phyloP scores from a whole-genome alignment of 2,888 invertebrate genomes.

The Acronicta aceris region DNA sequence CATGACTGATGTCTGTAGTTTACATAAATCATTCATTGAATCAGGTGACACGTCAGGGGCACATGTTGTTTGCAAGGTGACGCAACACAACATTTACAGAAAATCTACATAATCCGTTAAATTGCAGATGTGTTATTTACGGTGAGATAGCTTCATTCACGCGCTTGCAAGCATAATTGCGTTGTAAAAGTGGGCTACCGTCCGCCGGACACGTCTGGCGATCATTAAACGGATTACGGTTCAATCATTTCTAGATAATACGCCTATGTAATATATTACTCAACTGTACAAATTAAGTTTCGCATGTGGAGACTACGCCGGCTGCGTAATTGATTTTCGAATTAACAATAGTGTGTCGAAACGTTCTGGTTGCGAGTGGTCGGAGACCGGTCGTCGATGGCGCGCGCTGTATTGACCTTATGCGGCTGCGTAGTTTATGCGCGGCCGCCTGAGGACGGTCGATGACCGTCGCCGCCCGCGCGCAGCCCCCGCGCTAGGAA shows the following conservation, averaged over 20 bases:
- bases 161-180: conserved; percentile 39
- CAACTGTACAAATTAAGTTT: conserved; percentile 78
- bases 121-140: conserved; percentile 36
- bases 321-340: conserved; percentile 79
- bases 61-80: conserved; percentile 43
- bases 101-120: conserved; percentile 48
- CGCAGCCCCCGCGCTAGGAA: conserved; percentile 77
- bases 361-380: conserved; percentile 58
- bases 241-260: conserved; percentile 73
- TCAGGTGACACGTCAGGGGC: conserved; percentile 50
- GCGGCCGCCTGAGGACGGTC: conserved; percentile 86
- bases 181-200: conserved; percentile 46
- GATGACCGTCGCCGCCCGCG: conserved; percentile 80
- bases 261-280: conserved; percentile 70
- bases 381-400: conserved; percentile 63
- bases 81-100: conserved; percentile 42
- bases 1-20: conserved; percentile 33
- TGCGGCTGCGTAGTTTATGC: conserved; percentile 87
- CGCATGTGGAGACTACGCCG: conserved; percentile 63
- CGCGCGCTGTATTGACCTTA: conserved; percentile 85
- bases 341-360: conserved; percentile 83
- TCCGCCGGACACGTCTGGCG: conserved; percentile 56
- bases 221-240: conserved; percentile 66
- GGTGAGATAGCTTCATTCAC: conserved; percentile 54
- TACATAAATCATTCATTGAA: conserved; percentile 49